Evolutionary conservation across 2,113 vertebrate genomes (phyloP).

Genomic region (Pholis gunnellus): DNA sequence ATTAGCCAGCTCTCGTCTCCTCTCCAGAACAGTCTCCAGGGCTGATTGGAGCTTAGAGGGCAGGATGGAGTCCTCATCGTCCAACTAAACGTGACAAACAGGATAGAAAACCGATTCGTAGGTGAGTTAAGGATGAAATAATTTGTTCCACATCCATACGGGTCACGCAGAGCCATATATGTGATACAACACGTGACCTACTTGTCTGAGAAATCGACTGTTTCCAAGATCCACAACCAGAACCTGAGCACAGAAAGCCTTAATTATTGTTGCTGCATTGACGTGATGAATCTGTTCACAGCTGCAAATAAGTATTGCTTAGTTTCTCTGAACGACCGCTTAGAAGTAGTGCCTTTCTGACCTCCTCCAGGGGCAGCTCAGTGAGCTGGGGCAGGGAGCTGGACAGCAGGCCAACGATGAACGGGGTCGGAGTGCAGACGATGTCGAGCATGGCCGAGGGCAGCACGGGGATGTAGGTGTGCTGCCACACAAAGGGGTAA

Average conservation of each 20-base stretch:
- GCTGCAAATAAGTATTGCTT: background rate
- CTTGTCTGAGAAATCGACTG: constrained; percentile 90
- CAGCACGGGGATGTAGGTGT: constrained; percentile 94
- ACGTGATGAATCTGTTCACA: background rate
- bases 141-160: background rate
- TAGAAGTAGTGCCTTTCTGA: constrained; percentile 64
- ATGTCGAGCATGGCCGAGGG: constrained; percentile 95
- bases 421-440: constrained; percentile 94
- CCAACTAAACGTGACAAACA: constrained; percentile 82
- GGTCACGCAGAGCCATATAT: background rate
- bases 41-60: constrained; percentile 91
- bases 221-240: constrained; percentile 91
- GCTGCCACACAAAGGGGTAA: constrained; percentile 91
- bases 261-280: background rate
- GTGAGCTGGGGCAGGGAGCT: constrained; percentile 90
- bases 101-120: background rate
- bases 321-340: background rate
- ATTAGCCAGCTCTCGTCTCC: constrained; percentile 86
- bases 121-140: background rate
- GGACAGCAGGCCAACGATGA: constrained; percentile 94
- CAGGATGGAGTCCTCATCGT: constrained; percentile 92
- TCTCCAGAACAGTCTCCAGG: constrained; percentile 90
- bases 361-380: constrained; percentile 92
- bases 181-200: constrained; percentile 36
- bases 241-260: constrained; percentile 80